These are phyloP conservation scores for Macquaria ambigua DNA, from an alignment of 2,113 vertebrate species.

Conservation along the genomic window DNA sequence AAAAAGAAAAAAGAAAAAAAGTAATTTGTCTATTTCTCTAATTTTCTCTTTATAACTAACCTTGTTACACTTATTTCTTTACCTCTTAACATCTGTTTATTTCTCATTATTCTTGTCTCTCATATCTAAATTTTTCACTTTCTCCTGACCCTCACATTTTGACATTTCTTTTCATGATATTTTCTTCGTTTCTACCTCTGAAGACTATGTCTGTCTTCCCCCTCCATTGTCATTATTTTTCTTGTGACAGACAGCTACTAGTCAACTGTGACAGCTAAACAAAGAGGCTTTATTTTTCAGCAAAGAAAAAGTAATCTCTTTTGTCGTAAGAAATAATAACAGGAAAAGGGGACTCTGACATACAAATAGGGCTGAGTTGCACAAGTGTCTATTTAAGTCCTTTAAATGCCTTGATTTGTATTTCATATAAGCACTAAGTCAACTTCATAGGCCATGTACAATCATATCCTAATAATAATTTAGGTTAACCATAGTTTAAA, in stretches of 20 bases:
- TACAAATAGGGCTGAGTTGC: conserved; percentile 21
- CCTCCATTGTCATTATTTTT: conserved; percentile 49
- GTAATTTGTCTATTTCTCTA: conserved; percentile 23
- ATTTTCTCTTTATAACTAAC: conserved; percentile 8
- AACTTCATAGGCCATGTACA: background rate
- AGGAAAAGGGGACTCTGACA: conserved; percentile 11
- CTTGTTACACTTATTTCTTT: conserved; percentile 16
- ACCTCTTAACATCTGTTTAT: conserved; percentile 15
- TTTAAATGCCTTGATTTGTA: conserved; percentile 31
- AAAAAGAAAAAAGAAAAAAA: too few species aligned
- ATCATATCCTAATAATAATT: conserved; percentile 3
- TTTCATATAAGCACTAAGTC: conserved; percentile 17
- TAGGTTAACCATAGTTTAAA: conserved; percentile 5
- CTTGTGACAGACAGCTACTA: conserved; percentile 51
- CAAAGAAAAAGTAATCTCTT: conserved; percentile 42
- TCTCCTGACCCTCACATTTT: conserved; percentile 26
- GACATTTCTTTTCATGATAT: conserved; percentile 14
- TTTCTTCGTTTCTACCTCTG: conserved; percentile 26
- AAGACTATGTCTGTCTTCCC: conserved; percentile 28
- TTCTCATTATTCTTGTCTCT: conserved; percentile 14
- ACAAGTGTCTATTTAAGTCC: conserved; percentile 7
- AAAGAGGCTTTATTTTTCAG: conserved; percentile 55
- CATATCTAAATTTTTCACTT: background rate
- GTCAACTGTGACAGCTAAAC: conserved; percentile 66
- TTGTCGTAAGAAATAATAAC: conserved; percentile 33